Base-by-base conservation (phyloP, 30 jellyfish, hydroid and myxozoan species). In the Aurelia coerulea region DNA sequence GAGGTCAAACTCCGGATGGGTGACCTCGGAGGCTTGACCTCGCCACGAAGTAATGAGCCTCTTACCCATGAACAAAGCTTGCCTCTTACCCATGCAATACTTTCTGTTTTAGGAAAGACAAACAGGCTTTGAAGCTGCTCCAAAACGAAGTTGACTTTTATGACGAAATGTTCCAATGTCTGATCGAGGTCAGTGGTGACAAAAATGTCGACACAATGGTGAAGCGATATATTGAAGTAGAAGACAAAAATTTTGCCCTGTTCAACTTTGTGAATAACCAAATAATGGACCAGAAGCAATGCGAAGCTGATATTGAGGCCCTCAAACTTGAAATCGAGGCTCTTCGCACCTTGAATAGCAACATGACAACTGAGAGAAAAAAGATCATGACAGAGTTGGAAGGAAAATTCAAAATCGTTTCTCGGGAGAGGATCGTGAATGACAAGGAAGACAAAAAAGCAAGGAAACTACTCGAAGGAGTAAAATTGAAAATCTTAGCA, bases 191-290 rank as follows among this genome's bases (percentile, higher is more conserved):
- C 35, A 90, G 97, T 66, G 89, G 95, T 2, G 73, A 65, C 59
- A 35, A 51, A 4, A 87, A 95, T 53, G 83, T 89, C 6, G 96
- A 90, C 62, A 85, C 85, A 19, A 95, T 95, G 97, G 97, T 95
- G 34, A 62, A 59, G 15, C 90, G 65, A 32, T 95, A 62, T 85
- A 80, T 89, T 52, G 86, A 73, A 37, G 79, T 77, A 4, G 99
- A 95, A 54, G 96, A 95, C 50, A 66, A 72, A 63, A 89, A 89
- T 33, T 95, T 95, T 62, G 97, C 99, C 14, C 11, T 95, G 90
- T 95, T 89, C 68, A 90, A 67, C 79, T 95, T 72, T 81, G 97
- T 95, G 15, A 90, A 95, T 39, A 97, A 95, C 37, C 99, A 95
- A 72, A 81, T 62, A 35, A 72, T 82, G 80, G 77, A 69, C 37